These are phyloP conservation scores for Oostethus manadensis DNA, from an alignment of 2,113 vertebrate genomes.

Conservation along the genomic window DNA sequence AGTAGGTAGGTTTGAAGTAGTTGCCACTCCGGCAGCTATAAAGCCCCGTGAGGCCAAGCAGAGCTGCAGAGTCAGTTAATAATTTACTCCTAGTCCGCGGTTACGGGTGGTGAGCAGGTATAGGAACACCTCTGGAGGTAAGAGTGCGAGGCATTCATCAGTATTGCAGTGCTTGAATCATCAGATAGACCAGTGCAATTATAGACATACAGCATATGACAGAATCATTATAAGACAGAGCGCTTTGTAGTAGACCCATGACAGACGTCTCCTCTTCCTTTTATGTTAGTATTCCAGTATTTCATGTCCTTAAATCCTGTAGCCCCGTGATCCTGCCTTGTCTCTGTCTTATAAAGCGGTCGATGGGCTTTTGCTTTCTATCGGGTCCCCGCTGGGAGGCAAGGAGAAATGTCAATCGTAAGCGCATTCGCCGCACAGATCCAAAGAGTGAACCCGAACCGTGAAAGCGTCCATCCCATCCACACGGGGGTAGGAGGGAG, in stretches of 20 bases:
- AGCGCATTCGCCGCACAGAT: constrained; percentile 28
- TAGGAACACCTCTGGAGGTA: not conserved
- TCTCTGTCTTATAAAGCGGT: constrained; percentile 18
- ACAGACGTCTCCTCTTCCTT: not conserved
- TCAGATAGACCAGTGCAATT: not conserved
- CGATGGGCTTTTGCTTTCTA: constrained; percentile 18
- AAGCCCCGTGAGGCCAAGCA: not conserved
- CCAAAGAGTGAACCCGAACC: constrained; percentile 34
- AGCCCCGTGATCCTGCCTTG: constrained; percentile 10
- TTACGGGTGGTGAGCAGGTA: constrained; percentile 3
- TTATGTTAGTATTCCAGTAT: not conserved
- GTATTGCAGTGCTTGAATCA: not conserved
- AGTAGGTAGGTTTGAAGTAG: too few species aligned
- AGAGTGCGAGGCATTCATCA: not conserved
- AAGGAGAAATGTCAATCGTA: constrained; percentile 31
- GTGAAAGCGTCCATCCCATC: constrained; percentile 13
- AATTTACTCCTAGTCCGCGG: not conserved
- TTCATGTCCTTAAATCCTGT: not conserved
- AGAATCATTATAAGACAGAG: not conserved
- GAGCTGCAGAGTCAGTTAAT: constrained; percentile 10
- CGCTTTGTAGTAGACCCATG: not conserved
- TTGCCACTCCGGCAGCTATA: not conserved
- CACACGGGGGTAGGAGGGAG: not conserved
- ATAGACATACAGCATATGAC: not conserved
- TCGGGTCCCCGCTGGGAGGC: constrained; percentile 13